These are phyloP conservation scores for Eudasyphora cyanicolor DNA, from an alignment of 2,888 invertebrate genomes.

Conservation along the genomic window DNA sequence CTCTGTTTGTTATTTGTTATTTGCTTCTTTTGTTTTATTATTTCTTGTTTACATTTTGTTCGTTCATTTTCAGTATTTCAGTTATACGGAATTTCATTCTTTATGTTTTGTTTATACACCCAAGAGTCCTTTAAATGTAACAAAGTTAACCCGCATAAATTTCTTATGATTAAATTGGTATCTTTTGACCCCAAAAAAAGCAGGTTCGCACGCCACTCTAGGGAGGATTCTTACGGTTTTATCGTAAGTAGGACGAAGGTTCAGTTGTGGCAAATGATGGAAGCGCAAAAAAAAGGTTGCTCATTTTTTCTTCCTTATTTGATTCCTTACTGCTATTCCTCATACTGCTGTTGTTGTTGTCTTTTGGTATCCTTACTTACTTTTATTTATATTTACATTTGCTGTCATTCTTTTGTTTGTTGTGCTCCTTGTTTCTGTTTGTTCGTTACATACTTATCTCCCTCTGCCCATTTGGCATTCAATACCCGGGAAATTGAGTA, in stretches of 20 bases:
- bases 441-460: conserved; percentile 1
- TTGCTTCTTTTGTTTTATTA: conserved; percentile 36
- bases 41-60: conserved; percentile 32
- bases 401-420: conserved; percentile 40
- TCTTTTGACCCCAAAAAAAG: conserved; percentile 24
- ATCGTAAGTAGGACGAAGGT: neutral
- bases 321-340: too few relatives aligned
- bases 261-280: neutral
- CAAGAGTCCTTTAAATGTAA: conserved; percentile 50
- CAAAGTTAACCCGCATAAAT: conserved; percentile 61
- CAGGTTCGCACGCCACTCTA: neutral
- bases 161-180: conserved; percentile 56
- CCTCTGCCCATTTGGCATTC: conserved; percentile 1
- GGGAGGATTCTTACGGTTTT: too few relatives aligned
- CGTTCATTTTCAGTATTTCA: conserved; percentile 25
- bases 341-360: neutral
- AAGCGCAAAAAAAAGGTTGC: conserved; percentile 40
- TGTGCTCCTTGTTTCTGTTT: conserved; percentile 14
- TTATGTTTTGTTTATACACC: conserved; percentile 43
- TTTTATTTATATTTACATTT: conserved; percentile 46
- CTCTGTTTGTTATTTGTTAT: conserved; percentile 10
- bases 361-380: conserved; percentile 16
- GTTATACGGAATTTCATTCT: neutral
- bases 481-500: neutral
- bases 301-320: conserved; percentile 33